These are phyloP conservation scores for Vanacampus margaritifer DNA, from an alignment of 2,113 vertebrate species.

Conservation along the genomic window DNA sequence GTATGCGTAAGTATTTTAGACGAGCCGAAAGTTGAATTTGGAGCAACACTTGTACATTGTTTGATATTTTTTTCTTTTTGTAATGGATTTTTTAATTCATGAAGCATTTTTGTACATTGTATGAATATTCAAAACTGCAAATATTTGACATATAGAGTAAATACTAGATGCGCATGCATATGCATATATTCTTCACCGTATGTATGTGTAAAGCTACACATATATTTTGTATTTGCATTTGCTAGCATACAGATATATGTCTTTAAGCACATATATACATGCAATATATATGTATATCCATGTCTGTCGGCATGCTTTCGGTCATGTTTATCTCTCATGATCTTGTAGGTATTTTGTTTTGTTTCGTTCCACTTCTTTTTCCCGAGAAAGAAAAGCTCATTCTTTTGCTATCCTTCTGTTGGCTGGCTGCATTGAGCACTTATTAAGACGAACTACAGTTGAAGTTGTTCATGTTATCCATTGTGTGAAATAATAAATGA, in stretches of 20 bases:
- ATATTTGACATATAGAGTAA: conserved; percentile 82
- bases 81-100: conserved; percentile 99
- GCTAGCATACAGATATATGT: conserved; percentile 75
- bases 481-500: conserved; percentile 99
- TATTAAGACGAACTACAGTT: conserved; percentile 90
- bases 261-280: conserved; percentile 77
- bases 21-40: conserved; percentile 94
- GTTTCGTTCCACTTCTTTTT: conserved; percentile 75
- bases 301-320: conserved; percentile 93
- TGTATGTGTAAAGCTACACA: conserved; percentile 75
- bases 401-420: conserved; percentile 92
- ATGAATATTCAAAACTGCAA: conserved; percentile 79
- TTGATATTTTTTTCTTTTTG: conserved; percentile 96
- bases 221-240: conserved; percentile 75
- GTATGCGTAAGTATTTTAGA: conserved; percentile 99
- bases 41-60: conserved; percentile 98
- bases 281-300: conserved; percentile 80
- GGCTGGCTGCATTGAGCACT: conserved; percentile 98
- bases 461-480: conserved; percentile 99
- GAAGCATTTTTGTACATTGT: conserved; percentile 99
- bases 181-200: conserved; percentile 78
- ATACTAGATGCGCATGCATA: conserved; percentile 79
- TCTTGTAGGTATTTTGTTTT: conserved; percentile 87
- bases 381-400: conserved; percentile 91
- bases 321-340: conserved; percentile 96